These are phyloP conservation scores for Dynastes hyllus DNA, from an alignment of 2,888 invertebrate species.

Conservation along the genomic window DNA sequence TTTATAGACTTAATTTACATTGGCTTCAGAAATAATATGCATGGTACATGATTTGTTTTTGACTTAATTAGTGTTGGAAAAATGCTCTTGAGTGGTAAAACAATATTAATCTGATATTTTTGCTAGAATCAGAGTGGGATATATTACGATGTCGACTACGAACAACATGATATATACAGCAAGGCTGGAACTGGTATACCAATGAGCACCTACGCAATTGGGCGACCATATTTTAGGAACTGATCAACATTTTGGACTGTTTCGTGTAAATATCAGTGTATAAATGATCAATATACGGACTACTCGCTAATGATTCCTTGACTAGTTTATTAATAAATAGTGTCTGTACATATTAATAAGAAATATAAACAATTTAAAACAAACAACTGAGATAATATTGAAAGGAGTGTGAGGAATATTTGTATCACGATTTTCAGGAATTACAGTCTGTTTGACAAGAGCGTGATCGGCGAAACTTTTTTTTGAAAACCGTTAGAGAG, in stretches of 20 bases:
- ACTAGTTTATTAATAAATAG: conserved; percentile 4
- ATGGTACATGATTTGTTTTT: no score
- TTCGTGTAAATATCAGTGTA: conserved; percentile 43
- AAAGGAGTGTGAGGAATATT: no score
- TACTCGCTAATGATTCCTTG: neutral
- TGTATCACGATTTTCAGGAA: no score
- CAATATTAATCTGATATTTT: conserved; percentile 45
- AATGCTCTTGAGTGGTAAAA: neutral
- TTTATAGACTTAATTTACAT: no score
- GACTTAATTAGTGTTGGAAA: neutral
- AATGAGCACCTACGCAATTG: conserved; percentile 88
- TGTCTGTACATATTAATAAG: conserved; percentile 8
- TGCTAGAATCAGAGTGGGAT: conserved; percentile 91
- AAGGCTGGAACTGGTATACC: conserved; percentile 82
- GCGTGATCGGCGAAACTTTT: no score
- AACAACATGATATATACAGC: conserved; percentile 75
- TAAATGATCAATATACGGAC: conserved; percentile 24
- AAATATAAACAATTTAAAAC: no score
- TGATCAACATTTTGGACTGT: conserved; percentile 61
- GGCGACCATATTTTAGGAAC: conserved; percentile 78
- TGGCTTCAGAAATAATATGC: no score
- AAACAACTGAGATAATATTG: no score
- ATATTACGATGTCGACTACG: conserved; percentile 93
- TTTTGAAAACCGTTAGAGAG: no score
- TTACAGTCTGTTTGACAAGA: no score